Conservation (phyloP, 2,113 vertebrate genomes). For the Salvelinus sp. region DNA sequence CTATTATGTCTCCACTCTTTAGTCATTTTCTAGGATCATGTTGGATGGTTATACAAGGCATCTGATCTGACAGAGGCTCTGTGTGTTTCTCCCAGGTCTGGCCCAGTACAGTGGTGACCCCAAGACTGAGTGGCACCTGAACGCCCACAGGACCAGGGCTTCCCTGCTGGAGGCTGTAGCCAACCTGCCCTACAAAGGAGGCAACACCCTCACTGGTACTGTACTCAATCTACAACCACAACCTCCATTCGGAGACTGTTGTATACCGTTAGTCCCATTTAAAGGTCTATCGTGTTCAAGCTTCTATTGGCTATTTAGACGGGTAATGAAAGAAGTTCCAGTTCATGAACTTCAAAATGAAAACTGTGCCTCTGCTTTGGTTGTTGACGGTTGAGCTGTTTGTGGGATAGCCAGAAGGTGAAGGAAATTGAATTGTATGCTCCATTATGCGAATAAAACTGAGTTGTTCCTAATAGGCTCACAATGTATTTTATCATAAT, state of each 20-base stretch:
- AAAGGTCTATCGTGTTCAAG: neutral
- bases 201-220: slow-evolving; percentile 94
- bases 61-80: neutral
- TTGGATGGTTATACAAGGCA: too few species aligned
- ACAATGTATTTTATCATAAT: too few species aligned
- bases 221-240: neutral
- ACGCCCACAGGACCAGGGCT: slow-evolving; percentile 81
- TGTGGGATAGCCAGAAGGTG: neutral
- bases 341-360: too few species aligned
- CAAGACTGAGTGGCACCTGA: slow-evolving; percentile 94
- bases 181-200: slow-evolving; percentile 96
- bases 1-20: too few species aligned
- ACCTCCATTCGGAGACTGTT: neutral
- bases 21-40: too few species aligned
- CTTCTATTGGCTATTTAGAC: too few species aligned
- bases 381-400: too few species aligned
- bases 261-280: neutral
- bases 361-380: too few species aligned
- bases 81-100: slow-evolving; percentile 76
- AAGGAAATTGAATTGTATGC: neutral
- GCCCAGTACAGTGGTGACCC: slow-evolving; percentile 98
- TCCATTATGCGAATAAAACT: neutral
- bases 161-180: slow-evolving; percentile 86
- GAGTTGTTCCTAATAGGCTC: neutral
- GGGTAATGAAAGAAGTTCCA: too few species aligned